phyloP scores from a whole-genome alignment of 1,140 invertebrate genomes.

The Zophobas morio region DNA sequence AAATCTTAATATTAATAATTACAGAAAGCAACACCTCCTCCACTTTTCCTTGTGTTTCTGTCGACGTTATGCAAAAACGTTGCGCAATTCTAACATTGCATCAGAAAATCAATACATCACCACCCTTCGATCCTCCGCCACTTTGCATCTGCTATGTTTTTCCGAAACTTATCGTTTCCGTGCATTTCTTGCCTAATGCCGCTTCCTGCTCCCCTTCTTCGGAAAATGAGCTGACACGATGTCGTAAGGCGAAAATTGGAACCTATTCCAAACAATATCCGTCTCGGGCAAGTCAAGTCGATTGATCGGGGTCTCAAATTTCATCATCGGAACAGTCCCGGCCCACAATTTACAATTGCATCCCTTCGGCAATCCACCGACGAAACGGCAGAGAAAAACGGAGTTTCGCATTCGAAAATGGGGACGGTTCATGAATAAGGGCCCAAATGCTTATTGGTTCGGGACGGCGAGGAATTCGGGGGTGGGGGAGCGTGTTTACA shows the following conservation, averaged over 20 bases:
- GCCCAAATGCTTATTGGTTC: slow-evolving; percentile 22
- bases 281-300: slow-evolving; percentile 9
- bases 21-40: not conserved
- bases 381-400: slow-evolving; percentile 2
- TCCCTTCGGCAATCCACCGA: slow-evolving; percentile 2
- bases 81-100: too few species aligned
- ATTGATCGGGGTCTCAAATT: slow-evolving; percentile 20
- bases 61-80: too few species aligned
- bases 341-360: slow-evolving; percentile 26
- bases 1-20: slow-evolving; percentile 11
- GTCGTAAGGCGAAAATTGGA: slow-evolving; percentile 4
- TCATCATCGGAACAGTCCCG: slow-evolving; percentile 7
- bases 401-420: not conserved
- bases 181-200: too few species aligned
- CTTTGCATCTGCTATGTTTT: too few species aligned
- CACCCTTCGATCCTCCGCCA: too few species aligned
- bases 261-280: not conserved
- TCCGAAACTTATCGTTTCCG: too few species aligned
- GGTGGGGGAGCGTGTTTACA: slow-evolving; percentile 14
- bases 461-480: not conserved
- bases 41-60: too few species aligned
- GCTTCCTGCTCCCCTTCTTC: not conserved
- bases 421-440: slow-evolving; percentile 14
- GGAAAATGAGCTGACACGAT: not conserved
- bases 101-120: too few species aligned